phyloP scores from a whole-genome alignment of 2,888 invertebrate species.

The Xestia xanthographa region DNA sequence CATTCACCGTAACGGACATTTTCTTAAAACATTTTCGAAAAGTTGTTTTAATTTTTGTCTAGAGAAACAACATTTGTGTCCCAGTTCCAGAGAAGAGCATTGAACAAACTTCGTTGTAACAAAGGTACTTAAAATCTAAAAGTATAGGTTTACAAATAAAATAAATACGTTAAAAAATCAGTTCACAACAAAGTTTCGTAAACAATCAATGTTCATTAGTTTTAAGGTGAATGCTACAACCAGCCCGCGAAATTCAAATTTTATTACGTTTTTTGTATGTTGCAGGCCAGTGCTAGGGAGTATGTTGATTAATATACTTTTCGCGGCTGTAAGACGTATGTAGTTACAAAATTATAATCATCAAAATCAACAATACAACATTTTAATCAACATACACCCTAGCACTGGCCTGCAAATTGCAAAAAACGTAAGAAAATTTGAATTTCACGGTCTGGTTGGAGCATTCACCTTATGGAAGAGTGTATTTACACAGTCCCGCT shows the following conservation, averaged over 20 bases:
- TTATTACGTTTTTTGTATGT: too few relatives aligned
- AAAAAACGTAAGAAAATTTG: too few relatives aligned
- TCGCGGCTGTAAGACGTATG: too few relatives aligned
- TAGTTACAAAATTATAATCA: too few relatives aligned
- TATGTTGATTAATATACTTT: too few relatives aligned
- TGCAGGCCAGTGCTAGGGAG: too few relatives aligned
- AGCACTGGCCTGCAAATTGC: too few relatives aligned
- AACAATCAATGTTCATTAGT: slow-evolving; percentile 50
- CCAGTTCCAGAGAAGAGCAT: slow-evolving; percentile 50
- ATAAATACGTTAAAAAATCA: slow-evolving; percentile 73
- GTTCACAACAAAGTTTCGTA: slow-evolving; percentile 69
- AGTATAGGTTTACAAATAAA: slow-evolving; percentile 64
- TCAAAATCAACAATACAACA: too few relatives aligned
- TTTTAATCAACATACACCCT: too few relatives aligned
- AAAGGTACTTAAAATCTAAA: slow-evolving; percentile 56
- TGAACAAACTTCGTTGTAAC: slow-evolving; percentile 67
- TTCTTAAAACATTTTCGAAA: slow-evolving; percentile 36
- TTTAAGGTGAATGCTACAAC: not conserved
- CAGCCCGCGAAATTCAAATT: too few relatives aligned
- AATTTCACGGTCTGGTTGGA: too few relatives aligned
- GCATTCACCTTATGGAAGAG: slow-evolving; percentile 18
- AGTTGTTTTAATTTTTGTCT: not conserved
- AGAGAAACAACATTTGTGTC: slow-evolving; percentile 64
- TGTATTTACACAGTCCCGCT: slow-evolving; percentile 43
- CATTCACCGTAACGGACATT: slow-evolving; percentile 26